Evolutionary conservation across 1,140 invertebrate genomes (phyloP), one percentile per base, ranked within the genome.

Genomic region (Mesaphorura yosii): DNA sequence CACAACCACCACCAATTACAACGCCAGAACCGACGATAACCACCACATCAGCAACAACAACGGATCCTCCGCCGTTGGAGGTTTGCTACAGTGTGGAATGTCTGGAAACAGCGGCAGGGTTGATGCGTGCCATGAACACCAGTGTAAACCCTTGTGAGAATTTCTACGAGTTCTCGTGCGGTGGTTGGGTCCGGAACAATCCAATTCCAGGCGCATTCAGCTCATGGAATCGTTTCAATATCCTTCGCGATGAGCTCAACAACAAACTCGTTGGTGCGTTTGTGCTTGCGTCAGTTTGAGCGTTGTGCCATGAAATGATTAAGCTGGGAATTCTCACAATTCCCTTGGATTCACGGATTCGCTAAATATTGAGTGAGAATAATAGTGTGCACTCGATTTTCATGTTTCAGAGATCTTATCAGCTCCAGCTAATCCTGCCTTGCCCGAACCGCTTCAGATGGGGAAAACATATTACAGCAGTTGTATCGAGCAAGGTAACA

Each of bases 101-200:
- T 40, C 34, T 50, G 14, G 29, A 34, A 26, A 51, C 50, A 17
- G 58, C 58, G n/a, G 53, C 52, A 25, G 38, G 45, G n/a, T 55
- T 59, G 34, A 46, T 59, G 4, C 38, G 53, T 28, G 37, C 44
- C 12, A 53, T 60, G 28, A 50, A 60, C 28, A 27, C 29, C 14
- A 19, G 34, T 22, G 56, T 63, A 19, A 57, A 67, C 48, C 68
- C 68, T 19, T 69, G 68, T 57, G 53, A 64, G 14, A 62, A 70
- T 53, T 70, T 70, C 55, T 70, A 65, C 53, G 55, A 70, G 48
- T 70, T 65, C 57, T 63, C 67, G 5, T 70, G 69, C 62, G 69
- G 69, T 15, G 57, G 61, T 20, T 70, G 67, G 68, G 51, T 64
- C 6, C 47, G 57, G 23, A 53, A 60, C 12, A 65, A 64, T 55